Percentiles rank a stretch among this genome's conserved stretches.
Conservation (phyloP, 2,797 vertebrate species). For the Aldrovandia affinis region DNA sequence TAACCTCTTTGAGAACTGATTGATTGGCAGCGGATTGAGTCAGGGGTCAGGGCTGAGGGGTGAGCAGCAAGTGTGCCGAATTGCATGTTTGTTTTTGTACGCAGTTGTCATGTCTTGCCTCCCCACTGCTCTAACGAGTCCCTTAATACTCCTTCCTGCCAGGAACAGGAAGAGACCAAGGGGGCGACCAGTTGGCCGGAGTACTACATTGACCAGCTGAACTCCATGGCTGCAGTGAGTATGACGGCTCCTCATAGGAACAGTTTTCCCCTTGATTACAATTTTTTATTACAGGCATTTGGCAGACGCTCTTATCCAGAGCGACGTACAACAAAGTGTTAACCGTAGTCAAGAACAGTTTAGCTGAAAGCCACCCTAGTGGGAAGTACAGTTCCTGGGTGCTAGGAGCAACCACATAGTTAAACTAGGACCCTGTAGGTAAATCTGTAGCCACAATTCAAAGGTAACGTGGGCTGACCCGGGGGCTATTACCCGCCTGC, state of each 20-base stretch:
- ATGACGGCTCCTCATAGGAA: slow-evolving; percentile 18
- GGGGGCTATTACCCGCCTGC: neutral
- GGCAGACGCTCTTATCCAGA: too few relatives aligned
- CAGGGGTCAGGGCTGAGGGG: neutral
- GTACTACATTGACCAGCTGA: slow-evolving; percentile 98
- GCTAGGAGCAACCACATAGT: too few relatives aligned
- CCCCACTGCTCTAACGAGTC: neutral
- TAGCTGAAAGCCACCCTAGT: too few relatives aligned
- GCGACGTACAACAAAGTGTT: too few relatives aligned
- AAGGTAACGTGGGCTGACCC: neutral
- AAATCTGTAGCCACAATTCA: too few relatives aligned
- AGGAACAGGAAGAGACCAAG: slow-evolving; percentile 99
- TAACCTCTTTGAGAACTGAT: too few relatives aligned
- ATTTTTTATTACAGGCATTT: too few relatives aligned
- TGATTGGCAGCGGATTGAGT: too few relatives aligned
- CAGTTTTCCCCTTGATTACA: neutral
- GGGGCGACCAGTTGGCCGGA: slow-evolving; percentile 98
- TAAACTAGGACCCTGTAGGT: too few relatives aligned
- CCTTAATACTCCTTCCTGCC: neutral
- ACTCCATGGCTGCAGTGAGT: slow-evolving; percentile 98
- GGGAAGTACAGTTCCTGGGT: too few relatives aligned
- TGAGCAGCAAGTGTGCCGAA: neutral
- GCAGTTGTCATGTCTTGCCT: neutral
- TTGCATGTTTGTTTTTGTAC: neutral
- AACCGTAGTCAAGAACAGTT: too few relatives aligned